Conservation (phyloP, 2,888 invertebrate species). For the Meteorus cinctellus region DNA sequence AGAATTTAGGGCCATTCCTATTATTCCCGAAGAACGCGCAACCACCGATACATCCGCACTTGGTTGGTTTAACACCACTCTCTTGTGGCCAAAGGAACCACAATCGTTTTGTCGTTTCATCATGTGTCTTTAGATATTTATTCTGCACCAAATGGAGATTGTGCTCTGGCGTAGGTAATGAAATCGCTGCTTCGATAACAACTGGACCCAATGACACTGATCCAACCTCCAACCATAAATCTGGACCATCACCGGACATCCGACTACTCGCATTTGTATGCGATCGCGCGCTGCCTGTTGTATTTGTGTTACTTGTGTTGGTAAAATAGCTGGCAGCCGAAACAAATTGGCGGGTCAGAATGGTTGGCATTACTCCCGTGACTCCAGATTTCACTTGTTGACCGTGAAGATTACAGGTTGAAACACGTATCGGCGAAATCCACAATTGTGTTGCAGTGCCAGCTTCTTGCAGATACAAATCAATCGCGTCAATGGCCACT, state of each 20-base stretch:
- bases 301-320: slow-evolving; percentile 79
- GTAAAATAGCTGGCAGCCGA: slow-evolving; percentile 75
- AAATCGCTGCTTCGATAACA: slow-evolving; percentile 90
- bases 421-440: slow-evolving; percentile 90
- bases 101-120: slow-evolving; percentile 87
- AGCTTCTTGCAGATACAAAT: slow-evolving; percentile 92
- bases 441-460: slow-evolving; percentile 91
- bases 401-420: slow-evolving; percentile 96
- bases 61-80: slow-evolving; percentile 77
- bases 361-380: slow-evolving; percentile 87
- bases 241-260: slow-evolving; percentile 74
- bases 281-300: slow-evolving; percentile 78
- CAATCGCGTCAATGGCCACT: slow-evolving; percentile 89
- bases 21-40: slow-evolving; percentile 96
- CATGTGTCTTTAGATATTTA: slow-evolving; percentile 87
- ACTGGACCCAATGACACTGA: slow-evolving; percentile 92
- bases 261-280: slow-evolving; percentile 76
- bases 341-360: slow-evolving; percentile 81
- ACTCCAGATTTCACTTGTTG: slow-evolving; percentile 92
- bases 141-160: slow-evolving; percentile 87
- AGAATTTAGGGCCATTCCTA: slow-evolving; percentile 90
- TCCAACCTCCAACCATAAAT: slow-evolving; percentile 94
- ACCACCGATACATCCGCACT: slow-evolving; percentile 97
- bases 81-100: slow-evolving; percentile 96
- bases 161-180: slow-evolving; percentile 85